Conservation (phyloP, 2,888 invertebrate genomes). For the Ichneumon xanthorius region DNA sequence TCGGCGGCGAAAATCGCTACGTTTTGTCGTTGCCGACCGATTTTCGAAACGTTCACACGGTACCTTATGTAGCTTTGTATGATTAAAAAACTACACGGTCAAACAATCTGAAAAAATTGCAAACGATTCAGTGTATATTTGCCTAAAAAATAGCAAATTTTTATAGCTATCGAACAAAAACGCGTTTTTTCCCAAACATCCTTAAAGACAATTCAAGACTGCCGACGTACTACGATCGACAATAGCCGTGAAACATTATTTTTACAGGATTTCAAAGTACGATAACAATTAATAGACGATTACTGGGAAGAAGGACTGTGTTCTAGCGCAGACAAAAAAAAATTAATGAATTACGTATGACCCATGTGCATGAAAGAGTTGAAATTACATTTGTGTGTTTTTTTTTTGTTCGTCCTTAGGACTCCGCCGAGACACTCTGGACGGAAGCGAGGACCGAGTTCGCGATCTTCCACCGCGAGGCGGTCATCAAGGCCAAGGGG, state of each 20-base stretch:
- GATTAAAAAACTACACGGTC: too few relatives aligned
- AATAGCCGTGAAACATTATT: too few relatives aligned
- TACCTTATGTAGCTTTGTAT: too few relatives aligned
- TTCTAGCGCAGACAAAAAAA: background rate
- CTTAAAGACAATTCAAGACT: too few relatives aligned
- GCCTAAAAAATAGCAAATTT: conserved; percentile 9
- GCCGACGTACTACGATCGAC: too few relatives aligned
- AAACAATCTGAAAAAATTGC: too few relatives aligned
- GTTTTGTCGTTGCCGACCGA: too few relatives aligned
- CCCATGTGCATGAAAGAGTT: background rate
- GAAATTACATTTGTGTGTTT: background rate
- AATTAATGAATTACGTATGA: background rate
- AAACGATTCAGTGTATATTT: background rate
- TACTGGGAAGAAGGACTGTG: background rate
- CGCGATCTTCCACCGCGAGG: conserved; percentile 84
- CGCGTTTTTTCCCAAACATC: too few relatives aligned
- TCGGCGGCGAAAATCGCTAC: too few relatives aligned
- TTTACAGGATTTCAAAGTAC: background rate
- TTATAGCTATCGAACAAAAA: background rate
- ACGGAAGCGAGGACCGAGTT: conserved; percentile 88
- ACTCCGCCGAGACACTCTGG: conserved; percentile 89
- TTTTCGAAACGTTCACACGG: too few relatives aligned
- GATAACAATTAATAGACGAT: too few relatives aligned
- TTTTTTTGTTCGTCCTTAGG: conserved; percentile 80
- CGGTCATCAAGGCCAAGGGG: conserved; percentile 76